These are phyloP conservation scores for Coenonympha glycerion DNA, from an alignment of 2,888 invertebrate species.

Conservation along the genomic window DNA sequence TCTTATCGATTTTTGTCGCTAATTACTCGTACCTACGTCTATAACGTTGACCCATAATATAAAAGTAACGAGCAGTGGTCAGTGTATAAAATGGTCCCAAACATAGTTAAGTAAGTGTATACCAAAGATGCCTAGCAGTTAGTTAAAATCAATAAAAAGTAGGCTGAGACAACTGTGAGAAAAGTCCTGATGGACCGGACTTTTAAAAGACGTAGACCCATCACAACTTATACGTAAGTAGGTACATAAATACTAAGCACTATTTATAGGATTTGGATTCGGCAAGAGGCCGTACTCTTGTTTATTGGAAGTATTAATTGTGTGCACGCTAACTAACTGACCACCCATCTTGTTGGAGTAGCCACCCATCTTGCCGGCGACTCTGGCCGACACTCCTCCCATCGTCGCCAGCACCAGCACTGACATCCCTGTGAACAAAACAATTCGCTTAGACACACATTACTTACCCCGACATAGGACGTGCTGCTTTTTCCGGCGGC, in stretches of 20 bases:
- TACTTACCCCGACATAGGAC: no score
- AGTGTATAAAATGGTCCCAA: no score
- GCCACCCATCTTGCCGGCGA: constrained; percentile 87
- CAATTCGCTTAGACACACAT: not conserved
- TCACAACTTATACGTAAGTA: no score
- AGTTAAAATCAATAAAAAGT: no score
- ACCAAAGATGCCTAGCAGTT: no score
- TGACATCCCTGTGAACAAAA: constrained; percentile 35
- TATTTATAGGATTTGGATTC: no score
- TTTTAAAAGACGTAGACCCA: not conserved
- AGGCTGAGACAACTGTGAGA: no score
- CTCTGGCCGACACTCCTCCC: constrained; percentile 80
- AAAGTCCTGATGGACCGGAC: no score
- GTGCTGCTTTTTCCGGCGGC: no score
- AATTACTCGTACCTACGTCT: not conserved
- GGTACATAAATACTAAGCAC: no score
- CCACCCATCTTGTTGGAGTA: constrained; percentile 85
- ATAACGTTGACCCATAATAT: not conserved
- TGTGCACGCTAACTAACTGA: constrained; percentile 46
- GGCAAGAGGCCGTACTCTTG: not conserved
- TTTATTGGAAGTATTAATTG: not conserved
- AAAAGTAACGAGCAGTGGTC: not conserved
- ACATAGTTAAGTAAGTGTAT: no score
- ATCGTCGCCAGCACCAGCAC: constrained; percentile 54
- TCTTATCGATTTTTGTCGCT: no score